These are phyloP conservation scores for Lepisosteus oculatus DNA, from an alignment of 2,113 vertebrate species.

Conservation along the genomic window DNA sequence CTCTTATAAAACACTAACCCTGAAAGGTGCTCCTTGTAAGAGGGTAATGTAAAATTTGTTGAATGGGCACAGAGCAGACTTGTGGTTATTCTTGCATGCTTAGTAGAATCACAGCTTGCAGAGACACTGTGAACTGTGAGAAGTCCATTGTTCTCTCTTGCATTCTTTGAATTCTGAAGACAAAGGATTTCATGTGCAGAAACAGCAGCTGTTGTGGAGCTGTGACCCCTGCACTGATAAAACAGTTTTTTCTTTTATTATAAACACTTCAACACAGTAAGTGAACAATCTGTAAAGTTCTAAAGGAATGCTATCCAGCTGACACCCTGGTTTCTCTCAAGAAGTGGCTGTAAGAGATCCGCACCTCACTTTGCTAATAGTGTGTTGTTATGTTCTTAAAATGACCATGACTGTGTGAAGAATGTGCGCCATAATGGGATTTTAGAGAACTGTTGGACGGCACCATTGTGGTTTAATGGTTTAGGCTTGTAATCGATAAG, in stretches of 20 bases:
- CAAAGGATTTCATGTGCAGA: not conserved
- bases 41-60: too few species aligned
- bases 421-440: not conserved
- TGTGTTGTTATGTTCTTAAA: too few species aligned
- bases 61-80: not conserved
- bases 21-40: too few species aligned
- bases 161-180: constrained; percentile 3
- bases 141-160: not conserved
- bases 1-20: too few species aligned
- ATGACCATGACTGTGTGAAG: not conserved
- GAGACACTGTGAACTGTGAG: not conserved
- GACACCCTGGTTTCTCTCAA: too few species aligned
- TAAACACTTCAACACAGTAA: not conserved
- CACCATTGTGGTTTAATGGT: too few species aligned
- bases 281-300: too few species aligned
- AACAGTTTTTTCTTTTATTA: not conserved
- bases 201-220: not conserved
- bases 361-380: too few species aligned
- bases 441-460: not conserved
- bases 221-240: not conserved
- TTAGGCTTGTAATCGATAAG: too few species aligned
- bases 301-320: too few species aligned
- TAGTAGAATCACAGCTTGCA: not conserved
- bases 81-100: not conserved
- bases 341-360: too few species aligned